Conservation (phyloP, 92 coral and sea anemone genomes). For the Galaxea fascicularis region DNA sequence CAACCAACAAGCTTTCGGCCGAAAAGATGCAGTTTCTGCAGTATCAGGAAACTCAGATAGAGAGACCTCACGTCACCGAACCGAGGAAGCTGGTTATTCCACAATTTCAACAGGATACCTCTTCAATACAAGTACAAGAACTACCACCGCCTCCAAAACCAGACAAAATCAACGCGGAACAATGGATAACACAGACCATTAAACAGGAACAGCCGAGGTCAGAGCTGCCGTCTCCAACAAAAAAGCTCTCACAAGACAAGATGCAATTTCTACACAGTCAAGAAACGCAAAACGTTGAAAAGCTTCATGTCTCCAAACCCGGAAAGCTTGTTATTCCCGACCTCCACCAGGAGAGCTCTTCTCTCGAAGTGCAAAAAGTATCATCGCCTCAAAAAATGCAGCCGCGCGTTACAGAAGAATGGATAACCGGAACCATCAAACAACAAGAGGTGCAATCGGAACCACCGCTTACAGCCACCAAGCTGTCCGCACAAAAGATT, state of each 20-base stretch:
- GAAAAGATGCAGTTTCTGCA: neutral
- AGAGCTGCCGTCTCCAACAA: neutral
- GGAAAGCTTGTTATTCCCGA: no score
- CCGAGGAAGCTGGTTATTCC: neutral
- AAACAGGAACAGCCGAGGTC: neutral
- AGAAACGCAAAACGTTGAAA: neutral
- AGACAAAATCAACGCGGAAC: neutral
- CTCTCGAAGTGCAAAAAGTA: no score
- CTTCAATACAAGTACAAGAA: neutral
- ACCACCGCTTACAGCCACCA: neutral
- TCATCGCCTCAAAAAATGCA: neutral
- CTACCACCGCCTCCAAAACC: neutral
- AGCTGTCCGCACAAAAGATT: neutral
- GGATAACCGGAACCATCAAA: neutral
- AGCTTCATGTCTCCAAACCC: neutral
- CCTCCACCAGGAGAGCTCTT: no score
- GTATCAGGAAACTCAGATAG: neutral
- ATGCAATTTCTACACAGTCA: neutral
- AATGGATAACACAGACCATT: slow-evolving; percentile 1
- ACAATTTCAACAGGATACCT: neutral
- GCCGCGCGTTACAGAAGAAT: no score
- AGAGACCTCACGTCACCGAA: neutral
- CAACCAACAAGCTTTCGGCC: neutral
- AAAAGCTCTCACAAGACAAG: neutral
- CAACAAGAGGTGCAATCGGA: neutral